Evolutionary conservation across 2,888 invertebrate genomes (phyloP).

Genomic region (Protophormia terraenovae): DNA sequence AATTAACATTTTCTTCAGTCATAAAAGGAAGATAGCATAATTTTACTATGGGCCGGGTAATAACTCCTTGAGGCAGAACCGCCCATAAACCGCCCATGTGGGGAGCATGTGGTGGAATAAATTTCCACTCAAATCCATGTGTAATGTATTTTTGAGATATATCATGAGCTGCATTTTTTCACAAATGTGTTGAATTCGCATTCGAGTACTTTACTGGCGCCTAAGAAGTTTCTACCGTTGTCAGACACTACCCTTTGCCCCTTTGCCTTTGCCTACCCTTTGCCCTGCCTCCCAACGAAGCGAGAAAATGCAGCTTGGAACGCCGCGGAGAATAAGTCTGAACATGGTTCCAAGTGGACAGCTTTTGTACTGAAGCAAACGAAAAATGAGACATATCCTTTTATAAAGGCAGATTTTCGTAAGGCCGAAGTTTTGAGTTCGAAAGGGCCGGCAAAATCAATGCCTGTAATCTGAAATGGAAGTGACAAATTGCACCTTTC

Average conservation of each 20-base stretch:
- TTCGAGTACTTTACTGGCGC: slow-evolving; percentile 33
- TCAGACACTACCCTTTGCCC: slow-evolving; percentile 22
- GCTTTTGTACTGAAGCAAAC: slow-evolving; percentile 35
- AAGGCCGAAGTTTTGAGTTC: neutral
- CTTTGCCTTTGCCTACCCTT: no score
- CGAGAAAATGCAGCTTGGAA: slow-evolving; percentile 50
- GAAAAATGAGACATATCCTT: slow-evolving; percentile 19
- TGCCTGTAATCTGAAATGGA: neutral
- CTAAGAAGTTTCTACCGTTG: slow-evolving; percentile 60
- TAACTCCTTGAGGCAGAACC: no score
- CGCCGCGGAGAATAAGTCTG: slow-evolving; percentile 46
- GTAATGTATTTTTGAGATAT: neutral
- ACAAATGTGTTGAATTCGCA: slow-evolving; percentile 32
- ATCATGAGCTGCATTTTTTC: neutral
- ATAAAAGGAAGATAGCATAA: no score
- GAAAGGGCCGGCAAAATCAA: slow-evolving; percentile 36
- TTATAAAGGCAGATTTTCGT: neutral
- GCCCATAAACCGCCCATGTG: no score
- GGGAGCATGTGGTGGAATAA: slow-evolving; percentile 12
- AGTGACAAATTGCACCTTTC: no score
- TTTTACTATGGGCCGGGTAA: no score
- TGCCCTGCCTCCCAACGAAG: slow-evolving; percentile 50
- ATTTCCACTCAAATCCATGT: slow-evolving; percentile 10
- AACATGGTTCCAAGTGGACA: slow-evolving; percentile 31
- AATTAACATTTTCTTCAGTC: no score